Evolutionary conservation across 2,113 vertebrate species (phyloP).

Genomic region (Mesocricetus auratus): DNA sequence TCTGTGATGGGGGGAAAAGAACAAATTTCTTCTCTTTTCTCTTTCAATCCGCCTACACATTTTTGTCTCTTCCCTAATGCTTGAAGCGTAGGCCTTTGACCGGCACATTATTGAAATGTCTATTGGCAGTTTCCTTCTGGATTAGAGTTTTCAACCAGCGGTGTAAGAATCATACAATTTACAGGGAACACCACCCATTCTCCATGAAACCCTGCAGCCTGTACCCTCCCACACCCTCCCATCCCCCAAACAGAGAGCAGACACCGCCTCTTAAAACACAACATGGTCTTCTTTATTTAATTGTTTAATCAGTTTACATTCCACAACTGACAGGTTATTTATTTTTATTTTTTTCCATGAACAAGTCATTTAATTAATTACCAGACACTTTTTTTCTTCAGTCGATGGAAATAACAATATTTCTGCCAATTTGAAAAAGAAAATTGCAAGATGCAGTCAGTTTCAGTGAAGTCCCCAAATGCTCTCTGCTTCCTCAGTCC

Average conservation of each 20-base stretch:
- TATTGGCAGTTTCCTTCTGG: conserved; percentile 2
- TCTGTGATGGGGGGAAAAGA: background rate
- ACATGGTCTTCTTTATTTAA: conserved; percentile 89
- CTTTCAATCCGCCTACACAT: background rate
- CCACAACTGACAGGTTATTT: conserved; percentile 91
- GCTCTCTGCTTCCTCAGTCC: conserved; percentile 77
- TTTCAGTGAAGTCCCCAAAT: conserved; percentile 79
- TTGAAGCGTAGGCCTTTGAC: background rate
- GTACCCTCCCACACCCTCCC: rapidly evolving
- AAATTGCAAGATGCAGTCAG: conserved; percentile 85
- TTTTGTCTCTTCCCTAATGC: background rate
- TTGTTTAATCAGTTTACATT: conserved; percentile 93
- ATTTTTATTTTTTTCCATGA: conserved; percentile 88
- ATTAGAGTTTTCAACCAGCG: background rate
- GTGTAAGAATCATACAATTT: background rate
- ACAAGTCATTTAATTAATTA: conserved; percentile 90
- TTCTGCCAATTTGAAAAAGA: conserved; percentile 86
- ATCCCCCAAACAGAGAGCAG: conserved; percentile 82
- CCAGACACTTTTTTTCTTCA: conserved; percentile 88
- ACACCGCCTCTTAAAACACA: conserved; percentile 87
- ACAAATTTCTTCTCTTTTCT: background rate
- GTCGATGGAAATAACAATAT: conserved; percentile 86
- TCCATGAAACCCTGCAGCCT: background rate
- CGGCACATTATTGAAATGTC: background rate
- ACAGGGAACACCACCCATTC: background rate